These are phyloP conservation scores for Hipparchia semele DNA, from an alignment of 2,888 invertebrate genomes.

Conservation along the genomic window DNA sequence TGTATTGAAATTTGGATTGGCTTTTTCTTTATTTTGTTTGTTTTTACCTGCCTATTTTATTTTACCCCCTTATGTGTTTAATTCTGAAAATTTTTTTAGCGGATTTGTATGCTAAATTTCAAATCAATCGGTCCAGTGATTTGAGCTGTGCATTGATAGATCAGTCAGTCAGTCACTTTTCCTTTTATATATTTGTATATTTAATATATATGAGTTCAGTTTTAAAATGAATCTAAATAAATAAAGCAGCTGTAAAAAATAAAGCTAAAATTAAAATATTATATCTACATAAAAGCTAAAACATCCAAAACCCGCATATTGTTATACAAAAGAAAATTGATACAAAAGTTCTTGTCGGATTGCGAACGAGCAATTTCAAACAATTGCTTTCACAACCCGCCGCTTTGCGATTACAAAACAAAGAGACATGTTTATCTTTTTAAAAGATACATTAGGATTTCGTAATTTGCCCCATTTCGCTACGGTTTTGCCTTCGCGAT, in stretches of 20 bases:
- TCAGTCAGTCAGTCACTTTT: no score
- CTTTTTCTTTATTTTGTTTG: no score
- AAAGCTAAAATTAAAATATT: neutral
- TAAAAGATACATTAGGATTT: conserved; percentile 27
- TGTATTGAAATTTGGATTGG: no score
- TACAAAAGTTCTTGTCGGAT: conserved; percentile 25
- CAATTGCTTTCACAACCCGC: conserved; percentile 27
- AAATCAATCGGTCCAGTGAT: no score
- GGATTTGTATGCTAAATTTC: no score
- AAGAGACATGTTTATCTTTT: conserved; percentile 26
- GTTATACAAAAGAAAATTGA: conserved; percentile 24
- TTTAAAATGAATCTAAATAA: no score
- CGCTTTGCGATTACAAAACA: conserved; percentile 27
- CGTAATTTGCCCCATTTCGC: conserved; percentile 20
- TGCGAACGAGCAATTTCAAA: conserved; percentile 24
- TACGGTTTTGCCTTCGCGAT: conserved; percentile 15
- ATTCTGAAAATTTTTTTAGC: no score
- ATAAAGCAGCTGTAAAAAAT: neutral
- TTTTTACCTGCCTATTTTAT: no score
- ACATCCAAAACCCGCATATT: conserved; percentile 19
- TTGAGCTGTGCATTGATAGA: no score
- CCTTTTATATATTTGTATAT: no score
- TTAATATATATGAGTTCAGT: no score
- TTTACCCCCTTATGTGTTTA: no score
- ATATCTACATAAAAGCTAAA: neutral